Percentiles rank a stretch among this genome's conserved stretches.
Evolutionary conservation across 2,888 invertebrate species (phyloP).

Genomic region (Dexiosoma caninum): DNA sequence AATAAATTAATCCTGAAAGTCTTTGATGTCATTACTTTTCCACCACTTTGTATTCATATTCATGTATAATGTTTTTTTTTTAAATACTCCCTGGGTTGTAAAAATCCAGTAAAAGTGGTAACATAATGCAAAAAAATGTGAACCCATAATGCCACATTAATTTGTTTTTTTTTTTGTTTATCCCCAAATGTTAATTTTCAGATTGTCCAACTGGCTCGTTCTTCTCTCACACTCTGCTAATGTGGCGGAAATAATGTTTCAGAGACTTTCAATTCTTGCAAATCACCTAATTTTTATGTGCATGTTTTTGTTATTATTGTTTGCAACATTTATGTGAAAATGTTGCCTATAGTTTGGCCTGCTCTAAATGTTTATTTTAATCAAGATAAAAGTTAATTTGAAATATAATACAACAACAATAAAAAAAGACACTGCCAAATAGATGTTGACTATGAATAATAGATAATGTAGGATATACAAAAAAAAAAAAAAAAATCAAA

Average conservation of each 20-base stretch:
- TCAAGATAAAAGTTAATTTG: slow-evolving; percentile 50
- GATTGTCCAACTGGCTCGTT: slow-evolving; percentile 23
- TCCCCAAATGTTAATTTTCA: slow-evolving; percentile 27
- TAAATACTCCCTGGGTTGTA: slow-evolving; percentile 11
- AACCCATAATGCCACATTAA: slow-evolving; percentile 46
- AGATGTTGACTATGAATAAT: slow-evolving; percentile 19
- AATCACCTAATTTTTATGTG: slow-evolving; percentile 37
- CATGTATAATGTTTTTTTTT: no score
- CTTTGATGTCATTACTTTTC: no score
- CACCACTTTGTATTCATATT: no score
- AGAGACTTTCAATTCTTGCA: slow-evolving; percentile 53
- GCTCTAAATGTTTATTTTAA: slow-evolving; percentile 44
- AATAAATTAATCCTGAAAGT: no score
- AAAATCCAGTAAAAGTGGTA: slow-evolving; percentile 31
- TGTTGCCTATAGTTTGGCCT: slow-evolving; percentile 16
- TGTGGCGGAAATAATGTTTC: slow-evolving; percentile 46
- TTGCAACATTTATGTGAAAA: slow-evolving; percentile 3
- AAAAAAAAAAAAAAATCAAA: neutral
- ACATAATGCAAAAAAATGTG: slow-evolving; percentile 23
- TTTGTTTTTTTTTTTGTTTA: slow-evolving; percentile 30
- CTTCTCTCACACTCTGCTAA: neutral
- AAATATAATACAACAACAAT: slow-evolving; percentile 31
- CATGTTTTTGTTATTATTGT: neutral
- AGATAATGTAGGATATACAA: slow-evolving; percentile 12
- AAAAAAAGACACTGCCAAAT: neutral